These are phyloP conservation scores for Rhineura floridana DNA, from an alignment of 2,113 vertebrate species.

Conservation along the genomic window DNA sequence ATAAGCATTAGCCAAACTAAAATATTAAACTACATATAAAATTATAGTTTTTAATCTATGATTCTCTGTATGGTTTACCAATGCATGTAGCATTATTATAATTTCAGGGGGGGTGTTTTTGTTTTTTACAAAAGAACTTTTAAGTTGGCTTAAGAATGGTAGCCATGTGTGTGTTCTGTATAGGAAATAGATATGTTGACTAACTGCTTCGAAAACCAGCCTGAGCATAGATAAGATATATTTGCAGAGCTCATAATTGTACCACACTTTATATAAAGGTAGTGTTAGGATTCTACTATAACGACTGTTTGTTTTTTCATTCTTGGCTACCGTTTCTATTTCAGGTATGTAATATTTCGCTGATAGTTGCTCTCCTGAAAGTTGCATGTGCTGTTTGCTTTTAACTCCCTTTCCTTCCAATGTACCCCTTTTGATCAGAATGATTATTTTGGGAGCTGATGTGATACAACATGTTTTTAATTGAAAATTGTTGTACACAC, in stretches of 20 bases:
- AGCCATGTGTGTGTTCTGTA: neutral
- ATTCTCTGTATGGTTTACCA: neutral
- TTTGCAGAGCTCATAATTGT: neutral
- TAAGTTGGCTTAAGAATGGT: neutral
- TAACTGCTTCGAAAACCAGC: neutral
- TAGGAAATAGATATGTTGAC: constrained; percentile 41
- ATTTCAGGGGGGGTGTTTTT: no score
- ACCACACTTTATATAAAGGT: constrained; percentile 44
- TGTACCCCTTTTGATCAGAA: constrained; percentile 66
- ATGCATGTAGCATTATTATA: neutral
- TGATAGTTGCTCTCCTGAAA: constrained; percentile 71
- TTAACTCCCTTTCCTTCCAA: constrained; percentile 57
- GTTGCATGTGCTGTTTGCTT: constrained; percentile 74
- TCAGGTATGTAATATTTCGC: constrained; percentile 85
- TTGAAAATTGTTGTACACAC: constrained; percentile 5
- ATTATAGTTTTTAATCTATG: neutral
- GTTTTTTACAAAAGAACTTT: neutral
- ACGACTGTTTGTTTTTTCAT: constrained; percentile 71
- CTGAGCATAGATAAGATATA: neutral
- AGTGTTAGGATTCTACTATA: constrained; percentile 65
- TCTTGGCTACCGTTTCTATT: constrained; percentile 83
- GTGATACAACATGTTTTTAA: constrained; percentile 24
- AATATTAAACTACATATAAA: neutral
- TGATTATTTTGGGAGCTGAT: constrained; percentile 58
- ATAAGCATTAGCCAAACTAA: neutral